Percentiles rank a stretch among this genome's conserved stretches.
Conservation (phyloP, 53 echinoderm and acorn worm genomes). For the Arbacia lixula region DNA sequence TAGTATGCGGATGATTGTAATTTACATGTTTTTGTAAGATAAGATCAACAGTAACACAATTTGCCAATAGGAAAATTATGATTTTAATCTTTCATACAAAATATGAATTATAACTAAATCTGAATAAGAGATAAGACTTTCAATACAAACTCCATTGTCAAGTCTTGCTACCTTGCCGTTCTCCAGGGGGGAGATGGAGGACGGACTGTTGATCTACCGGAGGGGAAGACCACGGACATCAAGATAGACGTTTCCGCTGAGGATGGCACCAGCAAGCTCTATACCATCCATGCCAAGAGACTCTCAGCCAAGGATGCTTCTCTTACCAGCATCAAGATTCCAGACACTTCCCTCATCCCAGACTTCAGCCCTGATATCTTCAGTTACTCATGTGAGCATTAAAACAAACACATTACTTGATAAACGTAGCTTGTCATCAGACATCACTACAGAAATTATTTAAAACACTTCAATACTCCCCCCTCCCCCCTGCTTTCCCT, state of each 20-base stretch:
- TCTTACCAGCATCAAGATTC: constrained; percentile 66
- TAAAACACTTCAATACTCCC: too few relatives aligned
- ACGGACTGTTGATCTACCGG: constrained; percentile 78
- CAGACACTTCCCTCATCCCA: constrained; percentile 67
- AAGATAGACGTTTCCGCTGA: constrained; percentile 96
- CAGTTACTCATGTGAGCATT: constrained; percentile 72
- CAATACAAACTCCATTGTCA: too few relatives aligned
- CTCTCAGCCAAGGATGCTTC: constrained; percentile 88
- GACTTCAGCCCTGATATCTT: constrained; percentile 70
- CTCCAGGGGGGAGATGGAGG: constrained; percentile 85
- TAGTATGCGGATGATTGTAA: too few relatives aligned
- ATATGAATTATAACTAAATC: too few relatives aligned
- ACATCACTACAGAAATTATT: too few relatives aligned
- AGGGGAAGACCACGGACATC: constrained; percentile 75
- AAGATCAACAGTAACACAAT: too few relatives aligned
- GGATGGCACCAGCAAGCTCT: constrained; percentile 94
- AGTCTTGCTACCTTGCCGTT: too few relatives aligned
- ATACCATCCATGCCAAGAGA: constrained; percentile 83
- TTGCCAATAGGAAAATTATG: too few relatives aligned
- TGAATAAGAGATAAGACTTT: too few relatives aligned
- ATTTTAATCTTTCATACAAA: too few relatives aligned
- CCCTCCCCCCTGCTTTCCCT: too few relatives aligned
- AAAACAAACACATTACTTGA: background rate
- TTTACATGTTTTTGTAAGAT: too few relatives aligned
- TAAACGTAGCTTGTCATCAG: background rate